Evolutionary conservation across 2,113 vertebrate genomes (phyloP).

Genomic region (Oryzias celebensis): DNA sequence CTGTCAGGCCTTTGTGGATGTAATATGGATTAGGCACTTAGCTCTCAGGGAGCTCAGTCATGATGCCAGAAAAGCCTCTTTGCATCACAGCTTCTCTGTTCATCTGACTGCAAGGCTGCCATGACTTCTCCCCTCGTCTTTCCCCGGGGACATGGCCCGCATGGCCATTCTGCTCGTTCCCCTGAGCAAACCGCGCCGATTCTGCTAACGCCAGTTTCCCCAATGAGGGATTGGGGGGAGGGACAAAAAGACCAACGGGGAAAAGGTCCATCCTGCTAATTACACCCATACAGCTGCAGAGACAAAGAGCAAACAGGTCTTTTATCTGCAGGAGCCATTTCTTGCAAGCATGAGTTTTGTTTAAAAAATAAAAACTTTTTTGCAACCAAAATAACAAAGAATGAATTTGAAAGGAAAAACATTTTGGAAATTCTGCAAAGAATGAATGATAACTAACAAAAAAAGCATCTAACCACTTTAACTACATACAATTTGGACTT

Average conservation of each 20-base stretch:
- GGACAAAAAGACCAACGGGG: constrained; percentile 62
- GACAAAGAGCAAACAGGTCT: constrained; percentile 56
- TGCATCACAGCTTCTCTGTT: constrained; percentile 58
- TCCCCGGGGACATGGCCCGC: constrained; percentile 55
- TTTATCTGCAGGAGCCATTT: constrained; percentile 53
- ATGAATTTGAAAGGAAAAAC: constrained; percentile 31
- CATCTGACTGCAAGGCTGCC: constrained; percentile 70
- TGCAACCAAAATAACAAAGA: constrained; percentile 9
- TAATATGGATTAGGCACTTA: constrained; percentile 79
- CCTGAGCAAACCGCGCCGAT: constrained; percentile 47
- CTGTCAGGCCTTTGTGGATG: constrained; percentile 66
- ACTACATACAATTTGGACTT: background rate
- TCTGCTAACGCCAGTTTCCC: constrained; percentile 43
- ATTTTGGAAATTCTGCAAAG: background rate
- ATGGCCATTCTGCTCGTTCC: constrained; percentile 48
- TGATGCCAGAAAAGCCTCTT: constrained; percentile 73
- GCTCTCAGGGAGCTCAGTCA: constrained; percentile 66
- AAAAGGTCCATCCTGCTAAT: constrained; percentile 74
- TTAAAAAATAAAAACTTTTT: constrained; percentile 26
- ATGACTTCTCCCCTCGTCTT: constrained; percentile 67
- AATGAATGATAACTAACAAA: constrained; percentile 5
- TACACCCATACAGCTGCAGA: constrained; percentile 69
- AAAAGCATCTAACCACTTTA: constrained; percentile 4
- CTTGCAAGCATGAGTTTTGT: constrained; percentile 52
- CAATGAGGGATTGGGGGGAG: constrained; percentile 18